Evolutionary conservation across 2,888 invertebrate species (phyloP).

Genomic region (Noctua pronuba): DNA sequence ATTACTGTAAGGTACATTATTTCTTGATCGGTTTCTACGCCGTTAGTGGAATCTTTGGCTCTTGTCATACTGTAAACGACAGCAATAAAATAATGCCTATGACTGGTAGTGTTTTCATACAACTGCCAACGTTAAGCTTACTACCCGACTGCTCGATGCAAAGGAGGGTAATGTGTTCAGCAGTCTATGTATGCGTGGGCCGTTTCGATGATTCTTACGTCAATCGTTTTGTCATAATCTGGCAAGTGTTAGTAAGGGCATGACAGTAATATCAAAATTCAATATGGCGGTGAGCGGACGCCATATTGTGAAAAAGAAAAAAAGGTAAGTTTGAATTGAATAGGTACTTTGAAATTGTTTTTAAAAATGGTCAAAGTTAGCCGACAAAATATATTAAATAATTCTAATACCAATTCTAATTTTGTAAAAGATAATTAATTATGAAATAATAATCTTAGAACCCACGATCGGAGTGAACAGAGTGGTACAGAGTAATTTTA

Average conservation of each 20-base stretch:
- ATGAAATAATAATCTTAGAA: background rate
- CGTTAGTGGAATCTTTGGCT: background rate
- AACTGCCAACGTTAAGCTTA: too few relatives aligned
- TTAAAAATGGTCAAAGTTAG: background rate
- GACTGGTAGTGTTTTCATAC: too few relatives aligned
- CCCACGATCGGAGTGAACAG: background rate
- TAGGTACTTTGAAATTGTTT: background rate
- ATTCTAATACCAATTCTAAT: background rate
- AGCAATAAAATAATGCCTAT: background rate
- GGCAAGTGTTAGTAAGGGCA: background rate
- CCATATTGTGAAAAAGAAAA: too few relatives aligned
- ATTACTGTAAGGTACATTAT: background rate
- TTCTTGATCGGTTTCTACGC: background rate
- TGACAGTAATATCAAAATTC: background rate
- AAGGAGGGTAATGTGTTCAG: background rate
- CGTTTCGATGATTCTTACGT: background rate
- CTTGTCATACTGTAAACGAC: background rate
- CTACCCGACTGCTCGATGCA: background rate
- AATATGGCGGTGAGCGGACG: background rate
- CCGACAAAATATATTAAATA: background rate
- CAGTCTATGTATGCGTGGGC: background rate
- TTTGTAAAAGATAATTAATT: background rate
- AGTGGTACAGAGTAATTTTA: conserved; percentile 54
- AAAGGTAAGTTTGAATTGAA: too few relatives aligned
- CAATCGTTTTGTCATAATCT: too few relatives aligned